Evolutionary conservation across 1,140 invertebrate species (phyloP).

Genomic region (Drosophila lacertosa): DNA sequence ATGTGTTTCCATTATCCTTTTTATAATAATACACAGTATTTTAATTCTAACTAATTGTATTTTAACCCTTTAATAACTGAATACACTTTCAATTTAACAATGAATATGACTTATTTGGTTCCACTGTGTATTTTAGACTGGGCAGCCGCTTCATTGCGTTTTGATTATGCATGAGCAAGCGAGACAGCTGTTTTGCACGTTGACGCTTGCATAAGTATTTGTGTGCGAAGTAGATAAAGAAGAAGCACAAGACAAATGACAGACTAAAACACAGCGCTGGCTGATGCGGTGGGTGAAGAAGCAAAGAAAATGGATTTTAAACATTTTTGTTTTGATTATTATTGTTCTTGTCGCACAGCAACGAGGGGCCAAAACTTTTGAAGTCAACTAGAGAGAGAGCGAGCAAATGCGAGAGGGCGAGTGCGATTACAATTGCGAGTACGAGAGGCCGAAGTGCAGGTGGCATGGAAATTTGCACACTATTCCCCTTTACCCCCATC

Average conservation of each 20-base stretch:
- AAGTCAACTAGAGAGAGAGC: slow-evolving; percentile 42
- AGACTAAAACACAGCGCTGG: slow-evolving; percentile 61
- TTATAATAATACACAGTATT: no score
- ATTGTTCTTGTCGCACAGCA: slow-evolving; percentile 72
- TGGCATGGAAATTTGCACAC: slow-evolving; percentile 42
- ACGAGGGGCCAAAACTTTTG: slow-evolving; percentile 55
- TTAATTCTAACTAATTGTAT: neutral
- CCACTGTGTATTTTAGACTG: slow-evolving; percentile 50
- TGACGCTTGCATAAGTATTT: slow-evolving; percentile 44
- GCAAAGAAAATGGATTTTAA: slow-evolving; percentile 82
- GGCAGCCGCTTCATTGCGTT: slow-evolving; percentile 36
- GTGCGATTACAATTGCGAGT: neutral
- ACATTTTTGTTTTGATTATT: slow-evolving; percentile 83
- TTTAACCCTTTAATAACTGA: neutral
- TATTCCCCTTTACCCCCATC: neutral
- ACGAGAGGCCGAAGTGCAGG: slow-evolving; percentile 37
- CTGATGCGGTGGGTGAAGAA: slow-evolving; percentile 60
- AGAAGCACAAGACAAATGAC: slow-evolving; percentile 75
- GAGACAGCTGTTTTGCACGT: slow-evolving; percentile 69
- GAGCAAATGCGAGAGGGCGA: neutral
- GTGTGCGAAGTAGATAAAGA: slow-evolving; percentile 49
- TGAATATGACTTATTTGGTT: neutral
- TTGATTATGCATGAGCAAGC: slow-evolving; percentile 59
- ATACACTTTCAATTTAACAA: neutral
- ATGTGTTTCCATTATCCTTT: no score